Evolutionary conservation across 1,140 invertebrate genomes (phyloP).

Genomic region (Hermatobates lingyangjiaoensis): DNA sequence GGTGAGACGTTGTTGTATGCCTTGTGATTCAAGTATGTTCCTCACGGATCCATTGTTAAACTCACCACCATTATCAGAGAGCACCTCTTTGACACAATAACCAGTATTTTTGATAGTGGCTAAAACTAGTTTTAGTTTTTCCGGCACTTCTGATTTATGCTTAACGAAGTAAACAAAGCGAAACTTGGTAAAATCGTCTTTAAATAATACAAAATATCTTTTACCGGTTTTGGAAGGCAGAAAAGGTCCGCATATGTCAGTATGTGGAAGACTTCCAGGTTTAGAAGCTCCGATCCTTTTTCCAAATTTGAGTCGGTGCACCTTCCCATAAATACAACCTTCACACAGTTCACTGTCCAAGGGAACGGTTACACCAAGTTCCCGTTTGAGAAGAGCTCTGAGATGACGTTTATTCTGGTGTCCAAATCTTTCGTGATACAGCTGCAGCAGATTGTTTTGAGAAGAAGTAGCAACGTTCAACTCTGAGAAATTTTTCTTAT

Average conservation of each 20-base stretch:
- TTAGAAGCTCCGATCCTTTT: slow-evolving; percentile 15
- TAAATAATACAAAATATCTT: slow-evolving; percentile 19
- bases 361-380: slow-evolving; percentile 16
- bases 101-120: slow-evolving; percentile 15
- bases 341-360: slow-evolving; percentile 18
- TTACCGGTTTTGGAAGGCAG: slow-evolving; percentile 16
- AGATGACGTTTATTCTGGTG: slow-evolving; percentile 20
- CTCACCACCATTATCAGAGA: slow-evolving; percentile 20
- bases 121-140: slow-evolving; percentile 16
- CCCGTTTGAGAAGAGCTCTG: slow-evolving; percentile 14
- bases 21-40: slow-evolving; percentile 14
- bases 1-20: neutral
- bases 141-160: slow-evolving; percentile 19
- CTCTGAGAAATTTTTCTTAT: neutral
- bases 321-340: slow-evolving; percentile 19
- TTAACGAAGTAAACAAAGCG: slow-evolving; percentile 17
- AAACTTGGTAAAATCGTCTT: slow-evolving; percentile 20
- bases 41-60: slow-evolving; percentile 18
- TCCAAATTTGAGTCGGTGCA: slow-evolving; percentile 20
- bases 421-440: slow-evolving; percentile 19
- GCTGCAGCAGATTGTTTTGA: slow-evolving; percentile 14
- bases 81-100: slow-evolving; percentile 18
- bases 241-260: slow-evolving; percentile 21
- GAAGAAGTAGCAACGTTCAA: slow-evolving; percentile 4
- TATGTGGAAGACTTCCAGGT: slow-evolving; percentile 18